Evolutionary conservation across 1,140 invertebrate genomes (phyloP).

Genomic region (Trichonephila clavipes): DNA sequence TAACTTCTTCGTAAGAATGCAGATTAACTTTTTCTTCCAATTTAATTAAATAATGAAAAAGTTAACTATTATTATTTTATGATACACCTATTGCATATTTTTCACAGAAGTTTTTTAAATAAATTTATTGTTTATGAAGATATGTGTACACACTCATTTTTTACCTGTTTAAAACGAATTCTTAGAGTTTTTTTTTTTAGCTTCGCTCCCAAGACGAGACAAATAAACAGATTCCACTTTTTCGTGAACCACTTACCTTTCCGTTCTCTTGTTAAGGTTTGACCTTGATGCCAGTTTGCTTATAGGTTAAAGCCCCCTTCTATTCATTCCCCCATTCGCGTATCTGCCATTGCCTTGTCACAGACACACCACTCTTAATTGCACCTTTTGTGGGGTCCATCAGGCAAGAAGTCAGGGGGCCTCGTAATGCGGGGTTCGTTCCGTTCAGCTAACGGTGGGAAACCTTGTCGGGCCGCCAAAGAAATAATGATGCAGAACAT

Average conservation of each 20-base stretch:
- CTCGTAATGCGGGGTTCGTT: not conserved
- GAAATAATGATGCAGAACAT: not conserved
- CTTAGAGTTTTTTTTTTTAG: too few species aligned
- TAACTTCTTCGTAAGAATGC: too few species aligned
- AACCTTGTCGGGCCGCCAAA: not conserved
- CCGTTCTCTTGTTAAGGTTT: not conserved
- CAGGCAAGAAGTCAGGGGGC: not conserved
- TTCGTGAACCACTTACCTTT: not conserved
- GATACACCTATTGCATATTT: too few species aligned
- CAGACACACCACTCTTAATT: conserved; percentile 30
- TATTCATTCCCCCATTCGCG: not conserved
- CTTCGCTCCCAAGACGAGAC: too few species aligned
- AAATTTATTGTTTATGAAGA: too few species aligned
- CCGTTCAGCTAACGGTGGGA: not conserved
- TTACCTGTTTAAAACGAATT: too few species aligned
- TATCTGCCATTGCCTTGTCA: conserved; percentile 42
- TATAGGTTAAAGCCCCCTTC: not conserved
- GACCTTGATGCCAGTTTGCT: not conserved
- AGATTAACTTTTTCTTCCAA: too few species aligned
- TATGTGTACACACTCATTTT: too few species aligned
- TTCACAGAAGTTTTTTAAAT: too few species aligned
- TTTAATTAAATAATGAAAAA: too few species aligned
- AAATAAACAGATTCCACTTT: too few species aligned
- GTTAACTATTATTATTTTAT: too few species aligned
- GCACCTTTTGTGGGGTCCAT: conserved; percentile 44